Conservation (phyloP, 2,888 invertebrate genomes). For the Coremacera marginata region DNA sequence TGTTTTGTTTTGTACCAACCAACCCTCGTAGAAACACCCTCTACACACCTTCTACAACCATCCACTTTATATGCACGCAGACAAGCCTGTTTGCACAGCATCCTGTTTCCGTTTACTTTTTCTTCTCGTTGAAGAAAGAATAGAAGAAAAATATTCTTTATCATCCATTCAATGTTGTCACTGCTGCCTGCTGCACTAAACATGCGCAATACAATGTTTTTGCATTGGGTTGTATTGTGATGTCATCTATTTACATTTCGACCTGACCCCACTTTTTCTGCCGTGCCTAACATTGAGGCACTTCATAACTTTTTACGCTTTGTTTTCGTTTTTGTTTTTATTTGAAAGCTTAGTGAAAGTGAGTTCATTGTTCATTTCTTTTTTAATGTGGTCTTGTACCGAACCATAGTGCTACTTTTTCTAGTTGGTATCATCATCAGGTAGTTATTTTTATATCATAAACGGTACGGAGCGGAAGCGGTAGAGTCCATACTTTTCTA, state of each 20-base stretch:
- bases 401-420: neutral
- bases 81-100: neutral
- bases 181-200: constrained; percentile 21
- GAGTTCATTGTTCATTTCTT: neutral
- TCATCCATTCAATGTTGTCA: neutral
- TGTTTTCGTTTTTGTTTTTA: constrained; percentile 1
- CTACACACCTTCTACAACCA: neutral
- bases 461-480: no score
- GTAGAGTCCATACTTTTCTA: no score
- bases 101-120: neutral
- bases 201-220: constrained; percentile 53
- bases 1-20: neutral
- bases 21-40: neutral
- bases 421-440: neutral
- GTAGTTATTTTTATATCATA: neutral
- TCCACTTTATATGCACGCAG: neutral
- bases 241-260: constrained; percentile 54
- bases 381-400: neutral
- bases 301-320: neutral
- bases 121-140: neutral
- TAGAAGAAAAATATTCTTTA: neutral
- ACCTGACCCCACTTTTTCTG: constrained; percentile 38
- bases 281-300: neutral
- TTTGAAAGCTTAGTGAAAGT: constrained; percentile 32
- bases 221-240: constrained; percentile 51